Percentiles rank a stretch among this genome's conserved stretches.
phyloP scores from a whole-genome alignment of 2,797 vertebrate species.

The Anguilla pacifica region DNA sequence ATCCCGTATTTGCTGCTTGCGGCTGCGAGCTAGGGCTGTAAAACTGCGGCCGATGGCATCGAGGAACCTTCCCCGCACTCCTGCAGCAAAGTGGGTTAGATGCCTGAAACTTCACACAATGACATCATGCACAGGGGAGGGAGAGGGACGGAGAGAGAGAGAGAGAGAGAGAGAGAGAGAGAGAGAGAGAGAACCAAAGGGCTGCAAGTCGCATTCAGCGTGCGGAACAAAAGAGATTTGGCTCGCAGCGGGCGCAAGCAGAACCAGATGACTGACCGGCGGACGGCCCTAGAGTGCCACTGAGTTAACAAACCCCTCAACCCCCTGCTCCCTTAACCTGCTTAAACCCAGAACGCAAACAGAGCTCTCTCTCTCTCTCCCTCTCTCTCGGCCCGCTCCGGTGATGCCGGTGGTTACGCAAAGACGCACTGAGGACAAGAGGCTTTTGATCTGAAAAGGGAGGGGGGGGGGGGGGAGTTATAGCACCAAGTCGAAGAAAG shows the following conservation, averaged over 20 bases:
- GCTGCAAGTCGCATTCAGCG: conserved; percentile 69
- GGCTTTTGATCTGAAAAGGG: neutral
- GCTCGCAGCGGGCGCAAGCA: conserved; percentile 68
- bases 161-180: conserved; percentile 58
- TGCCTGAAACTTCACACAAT: conserved; percentile 68
- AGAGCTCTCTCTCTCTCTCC: neutral
- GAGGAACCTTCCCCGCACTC: conserved; percentile 16
- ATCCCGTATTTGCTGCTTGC: neutral
- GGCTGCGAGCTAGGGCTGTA: neutral
- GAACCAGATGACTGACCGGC: conserved; percentile 69
- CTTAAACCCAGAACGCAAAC: conserved; percentile 30
- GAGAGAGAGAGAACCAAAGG: conserved; percentile 50
- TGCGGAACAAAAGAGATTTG: conserved; percentile 70
- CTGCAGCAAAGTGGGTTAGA: conserved; percentile 49
- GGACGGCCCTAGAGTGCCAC: conserved; percentile 62
- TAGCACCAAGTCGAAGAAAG: neutral
- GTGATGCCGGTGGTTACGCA: neutral
- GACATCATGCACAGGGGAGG: conserved; percentile 68
- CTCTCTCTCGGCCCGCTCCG: neutral
- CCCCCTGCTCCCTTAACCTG: conserved; percentile 53
- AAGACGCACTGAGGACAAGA: neutral
- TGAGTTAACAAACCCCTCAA: conserved; percentile 45
- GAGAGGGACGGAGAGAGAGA: conserved; percentile 49
- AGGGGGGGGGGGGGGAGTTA: neutral
- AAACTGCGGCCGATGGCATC: conserved; percentile 10